Conservation (phyloP, 2,113 vertebrate species). For the Aramus guarauna region DNA sequence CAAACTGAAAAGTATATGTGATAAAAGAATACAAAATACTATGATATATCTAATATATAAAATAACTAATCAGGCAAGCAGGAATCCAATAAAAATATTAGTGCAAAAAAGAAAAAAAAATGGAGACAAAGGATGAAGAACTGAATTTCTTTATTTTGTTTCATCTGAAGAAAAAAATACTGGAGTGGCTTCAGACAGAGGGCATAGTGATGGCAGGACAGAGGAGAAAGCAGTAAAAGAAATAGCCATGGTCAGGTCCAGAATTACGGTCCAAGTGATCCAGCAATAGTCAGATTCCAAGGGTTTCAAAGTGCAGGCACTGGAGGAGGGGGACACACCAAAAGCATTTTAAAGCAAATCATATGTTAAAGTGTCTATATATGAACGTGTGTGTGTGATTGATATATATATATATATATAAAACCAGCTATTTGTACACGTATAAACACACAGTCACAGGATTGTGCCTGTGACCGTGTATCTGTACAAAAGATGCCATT, state of each 20-base stretch:
- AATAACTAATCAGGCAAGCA: neutral
- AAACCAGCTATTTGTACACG: neutral
- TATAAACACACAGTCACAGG: neutral
- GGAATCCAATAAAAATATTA: neutral
- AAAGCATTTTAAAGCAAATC: neutral
- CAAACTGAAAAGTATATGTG: neutral
- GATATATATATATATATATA: too few species aligned
- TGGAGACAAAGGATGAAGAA: neutral
- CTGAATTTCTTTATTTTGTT: neutral
- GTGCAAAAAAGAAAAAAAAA: rapidly evolving
- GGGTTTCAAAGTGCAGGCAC: neutral
- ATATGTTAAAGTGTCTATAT: neutral
- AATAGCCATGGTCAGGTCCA: neutral
- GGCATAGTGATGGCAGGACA: neutral
- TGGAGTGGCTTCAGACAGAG: neutral
- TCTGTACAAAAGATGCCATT: neutral
- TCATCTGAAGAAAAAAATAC: neutral
- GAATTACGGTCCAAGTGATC: neutral
- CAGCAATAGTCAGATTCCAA: neutral
- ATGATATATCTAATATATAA: neutral
- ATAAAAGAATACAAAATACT: neutral
- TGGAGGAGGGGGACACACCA: too few species aligned
- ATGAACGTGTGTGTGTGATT: too few species aligned
- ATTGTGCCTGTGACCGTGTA: neutral
- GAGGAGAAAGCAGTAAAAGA: neutral